Conservation (phyloP, 2,888 invertebrate species). For the Leucophenga montana region DNA sequence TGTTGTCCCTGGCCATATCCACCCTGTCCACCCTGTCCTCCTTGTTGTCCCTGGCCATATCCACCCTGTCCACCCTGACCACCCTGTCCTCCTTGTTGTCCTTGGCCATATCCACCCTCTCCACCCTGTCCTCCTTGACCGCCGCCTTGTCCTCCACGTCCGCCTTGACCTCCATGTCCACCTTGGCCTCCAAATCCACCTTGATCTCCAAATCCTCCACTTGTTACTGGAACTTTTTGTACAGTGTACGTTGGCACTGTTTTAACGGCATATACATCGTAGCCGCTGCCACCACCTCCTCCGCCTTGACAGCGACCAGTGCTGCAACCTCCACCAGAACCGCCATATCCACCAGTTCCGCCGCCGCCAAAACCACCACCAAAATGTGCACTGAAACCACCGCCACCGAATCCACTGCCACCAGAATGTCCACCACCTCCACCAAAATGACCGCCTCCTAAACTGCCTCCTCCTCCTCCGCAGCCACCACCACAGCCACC, state of each 20-base stretch:
- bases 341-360: background rate
- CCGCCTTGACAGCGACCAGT: too few relatives aligned
- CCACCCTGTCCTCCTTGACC: conserved; percentile 3
- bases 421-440: background rate
- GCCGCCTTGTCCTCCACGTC: background rate
- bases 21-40: background rate
- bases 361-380: conserved; percentile 1
- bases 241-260: conserved; percentile 2
- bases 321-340: background rate
- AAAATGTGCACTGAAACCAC: background rate
- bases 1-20: background rate
- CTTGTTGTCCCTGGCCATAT: background rate
- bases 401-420: background rate
- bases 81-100: background rate
- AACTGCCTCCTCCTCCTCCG: background rate
- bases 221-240: background rate
- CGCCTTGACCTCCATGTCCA: too few relatives aligned
- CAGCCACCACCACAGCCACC: background rate
- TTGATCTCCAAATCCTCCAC: background rate
- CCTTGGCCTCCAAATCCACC: too few relatives aligned
- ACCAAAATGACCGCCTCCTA: background rate
- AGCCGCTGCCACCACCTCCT: background rate
- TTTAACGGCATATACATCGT: conserved; percentile 9
- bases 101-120: conserved; percentile 3
- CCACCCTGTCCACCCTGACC: background rate